These are phyloP conservation scores for Peromyscus californicus DNA, from an alignment of 2,113 vertebrate species.

Conservation along the genomic window DNA sequence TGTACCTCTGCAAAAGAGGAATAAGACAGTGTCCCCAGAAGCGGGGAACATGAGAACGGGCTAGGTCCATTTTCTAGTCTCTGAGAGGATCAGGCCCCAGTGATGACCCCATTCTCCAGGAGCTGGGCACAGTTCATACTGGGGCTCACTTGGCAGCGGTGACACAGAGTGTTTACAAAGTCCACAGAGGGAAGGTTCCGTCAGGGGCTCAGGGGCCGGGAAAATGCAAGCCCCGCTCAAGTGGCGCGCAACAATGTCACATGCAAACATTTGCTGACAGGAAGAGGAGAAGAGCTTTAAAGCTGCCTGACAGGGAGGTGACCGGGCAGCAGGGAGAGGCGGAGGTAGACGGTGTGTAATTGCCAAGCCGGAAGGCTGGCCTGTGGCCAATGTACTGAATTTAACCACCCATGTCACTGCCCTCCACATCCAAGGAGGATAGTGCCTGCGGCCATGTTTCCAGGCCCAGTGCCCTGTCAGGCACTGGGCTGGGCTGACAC, in stretches of 20 bases:
- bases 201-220: constrained; percentile 39
- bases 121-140: background rate
- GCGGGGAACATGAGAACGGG: constrained; percentile 61
- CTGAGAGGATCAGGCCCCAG: background rate
- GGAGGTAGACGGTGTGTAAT: constrained; percentile 78
- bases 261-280: constrained; percentile 84
- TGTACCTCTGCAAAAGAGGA: constrained; percentile 1
- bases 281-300: constrained; percentile 74
- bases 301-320: constrained; percentile 79
- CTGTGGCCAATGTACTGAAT: constrained; percentile 74
- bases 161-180: constrained; percentile 22
- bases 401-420: constrained; percentile 77
- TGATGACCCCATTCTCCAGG: background rate
- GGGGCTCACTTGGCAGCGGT: background rate
- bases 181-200: background rate
- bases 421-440: constrained; percentile 65
- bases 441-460: constrained; percentile 64
- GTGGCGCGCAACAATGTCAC: constrained; percentile 77
- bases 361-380: constrained; percentile 80
- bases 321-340: constrained; percentile 66
- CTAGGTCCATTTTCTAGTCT: constrained; percentile 1
- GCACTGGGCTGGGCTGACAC: constrained; percentile 7
- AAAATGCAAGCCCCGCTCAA: constrained; percentile 69
- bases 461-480: background rate
- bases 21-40: background rate